Evolutionary conservation across 2,888 invertebrate genomes (phyloP), one percentile per base, ranked within the genome.

Genomic region (Nasonia oneida): DNA sequence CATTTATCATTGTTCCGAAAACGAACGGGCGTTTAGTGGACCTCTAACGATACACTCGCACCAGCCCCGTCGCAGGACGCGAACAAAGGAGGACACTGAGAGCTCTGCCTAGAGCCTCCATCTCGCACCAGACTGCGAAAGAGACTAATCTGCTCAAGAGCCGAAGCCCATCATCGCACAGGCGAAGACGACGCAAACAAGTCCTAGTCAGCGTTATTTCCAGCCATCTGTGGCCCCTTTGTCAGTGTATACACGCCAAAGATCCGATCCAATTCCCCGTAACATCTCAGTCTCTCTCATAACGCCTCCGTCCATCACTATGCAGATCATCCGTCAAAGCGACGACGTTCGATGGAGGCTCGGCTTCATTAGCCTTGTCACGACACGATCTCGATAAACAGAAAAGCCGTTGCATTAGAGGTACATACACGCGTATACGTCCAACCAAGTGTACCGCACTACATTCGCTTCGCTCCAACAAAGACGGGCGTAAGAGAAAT

Each of bases 151-250:
- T 61, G 50, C 39, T 33, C 37, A 6, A 15, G 64, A 42, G 47
- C n/a, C 64, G 39, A 29, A 73, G 53, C 75, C 64, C 53, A 67
- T 82, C 67, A 64, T n/a, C 47, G 47, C 67, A 5, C 37, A 37
- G 4, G 37, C 37, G 37, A 37, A 37, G 29, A 33, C 57, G 50
- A 64, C 33, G 71, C 67, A 39, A 53, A 77, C 70, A 71, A 70
- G 33, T 78, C 79, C 73, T 75, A 79, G 67, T 84, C 74, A 67
- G 33, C 50, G 73, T 14, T 75, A 84, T 75, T 84, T 39, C 67
- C 33, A 79, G 67, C 74, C 79, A 78, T 75, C 64, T 39, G 73
- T 73, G 14, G 50, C 70, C 64, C 50, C 73, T 83, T 83, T 83
- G 83, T 83, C 33, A 76, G 67, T 4, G 71, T 8, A 8, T 5